A percentile compares a stretch with the other conserved stretches of the same genome.
Conservation (phyloP, 2,888 invertebrate species). For the Andrena fulva region DNA sequence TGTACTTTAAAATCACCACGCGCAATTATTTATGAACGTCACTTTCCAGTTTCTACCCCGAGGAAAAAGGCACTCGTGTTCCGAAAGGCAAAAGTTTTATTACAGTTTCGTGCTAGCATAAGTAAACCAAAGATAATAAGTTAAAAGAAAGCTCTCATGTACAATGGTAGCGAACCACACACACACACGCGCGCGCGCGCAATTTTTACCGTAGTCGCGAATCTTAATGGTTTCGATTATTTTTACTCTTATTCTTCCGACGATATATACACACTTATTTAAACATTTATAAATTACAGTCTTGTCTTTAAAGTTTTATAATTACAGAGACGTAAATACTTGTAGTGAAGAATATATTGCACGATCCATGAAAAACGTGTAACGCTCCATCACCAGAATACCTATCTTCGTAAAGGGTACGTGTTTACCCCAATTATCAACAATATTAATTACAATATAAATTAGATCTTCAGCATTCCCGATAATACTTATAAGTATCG, state of each 20-base stretch:
- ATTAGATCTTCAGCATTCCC: conserved; percentile 24
- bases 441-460: conserved; percentile 44
- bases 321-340: conserved; percentile 36
- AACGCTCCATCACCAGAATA: conserved; percentile 66
- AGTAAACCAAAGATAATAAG: conserved; percentile 46
- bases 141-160: conserved; percentile 40
- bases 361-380: conserved; percentile 52
- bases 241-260: neutral
- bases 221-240: conserved; percentile 10
- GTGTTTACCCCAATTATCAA: conserved; percentile 35
- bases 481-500: conserved; percentile 66
- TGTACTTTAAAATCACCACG: neutral
- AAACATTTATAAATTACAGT: conserved; percentile 58
- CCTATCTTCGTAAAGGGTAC: conserved; percentile 35
- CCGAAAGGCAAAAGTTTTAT: conserved; percentile 41
- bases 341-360: conserved; percentile 52
- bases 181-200: neutral
- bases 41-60: neutral
- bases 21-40: neutral
- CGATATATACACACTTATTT: conserved; percentile 54
- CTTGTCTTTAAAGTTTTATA: conserved; percentile 36
- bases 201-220: neutral
- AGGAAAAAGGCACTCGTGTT: neutral
- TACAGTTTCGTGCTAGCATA: conserved; percentile 25
- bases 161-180: conserved; percentile 1